Conservation (phyloP, 2,113 vertebrate species). For the Steatornis caripensis region DNA sequence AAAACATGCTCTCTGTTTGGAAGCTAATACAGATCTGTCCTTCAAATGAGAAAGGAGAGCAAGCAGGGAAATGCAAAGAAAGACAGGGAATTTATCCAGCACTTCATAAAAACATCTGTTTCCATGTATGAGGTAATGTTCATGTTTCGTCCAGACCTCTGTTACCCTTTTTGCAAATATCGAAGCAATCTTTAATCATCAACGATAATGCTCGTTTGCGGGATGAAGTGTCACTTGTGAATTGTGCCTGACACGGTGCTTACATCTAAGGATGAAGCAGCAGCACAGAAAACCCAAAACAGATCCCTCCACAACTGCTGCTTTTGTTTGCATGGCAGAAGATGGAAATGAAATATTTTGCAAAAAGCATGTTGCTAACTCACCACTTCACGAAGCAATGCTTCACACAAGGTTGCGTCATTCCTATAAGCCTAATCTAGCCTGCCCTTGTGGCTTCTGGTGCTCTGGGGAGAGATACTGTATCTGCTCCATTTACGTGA, state of each 20-base stretch:
- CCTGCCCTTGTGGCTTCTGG: constrained; percentile 24
- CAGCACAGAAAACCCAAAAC: not conserved
- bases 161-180: not conserved
- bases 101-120: not conserved
- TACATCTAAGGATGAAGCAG: not conserved
- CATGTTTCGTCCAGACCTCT: not conserved
- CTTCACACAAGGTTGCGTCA: constrained; percentile 49
- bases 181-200: not conserved
- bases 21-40: not conserved
- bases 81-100: not conserved
- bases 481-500: constrained; percentile 17
- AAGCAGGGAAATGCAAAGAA: not conserved
- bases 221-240: not conserved
- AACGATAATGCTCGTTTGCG: not conserved
- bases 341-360: not conserved
- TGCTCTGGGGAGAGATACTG: constrained; percentile 32
- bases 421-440: not conserved
- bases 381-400: constrained; percentile 25
- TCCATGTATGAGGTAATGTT: not conserved
- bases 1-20: constrained; percentile 33
- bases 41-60: constrained; percentile 23
- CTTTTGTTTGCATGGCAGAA: not conserved
- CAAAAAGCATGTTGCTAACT: not conserved
- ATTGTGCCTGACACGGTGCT: not conserved
- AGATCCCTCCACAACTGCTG: not conserved